These are phyloP conservation scores for Aphaenogaster ashmeadi DNA, from an alignment of 1,140 invertebrate species.

Conservation along the genomic window DNA sequence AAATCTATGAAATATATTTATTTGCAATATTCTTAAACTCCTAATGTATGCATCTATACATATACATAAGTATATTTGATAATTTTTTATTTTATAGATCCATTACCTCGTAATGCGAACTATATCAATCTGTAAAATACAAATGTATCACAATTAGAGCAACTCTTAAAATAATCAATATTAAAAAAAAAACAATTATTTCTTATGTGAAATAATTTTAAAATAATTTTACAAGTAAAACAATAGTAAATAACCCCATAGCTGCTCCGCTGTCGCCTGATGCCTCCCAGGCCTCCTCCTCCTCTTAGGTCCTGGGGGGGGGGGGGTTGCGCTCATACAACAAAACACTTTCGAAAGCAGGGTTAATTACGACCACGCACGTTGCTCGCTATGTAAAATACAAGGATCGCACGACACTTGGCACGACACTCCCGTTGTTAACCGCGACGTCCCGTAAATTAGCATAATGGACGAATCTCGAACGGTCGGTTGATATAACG, in stretches of 20 bases:
- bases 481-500: constrained; percentile 10
- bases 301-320: too few species aligned
- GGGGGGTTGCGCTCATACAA: neutral
- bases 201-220: neutral
- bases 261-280: neutral
- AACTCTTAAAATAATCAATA: neutral
- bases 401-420: neutral
- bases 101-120: neutral
- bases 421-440: neutral
- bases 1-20: too few species aligned
- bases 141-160: neutral
- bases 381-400: neutral
- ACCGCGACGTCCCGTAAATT: constrained; percentile 8
- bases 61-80: neutral
- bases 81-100: neutral
- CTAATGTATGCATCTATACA: too few species aligned
- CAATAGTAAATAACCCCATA: neutral
- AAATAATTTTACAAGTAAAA: neutral
- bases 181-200: neutral
- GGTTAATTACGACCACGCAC: neutral
- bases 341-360: neutral
- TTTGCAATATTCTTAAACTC: too few species aligned
- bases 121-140: neutral
- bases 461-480: neutral
- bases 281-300: neutral